Evolutionary conservation across 2,113 vertebrate species (phyloP), one percentile per base, ranked within the genome.

Genomic region (Cyprinodon variegatus): DNA sequence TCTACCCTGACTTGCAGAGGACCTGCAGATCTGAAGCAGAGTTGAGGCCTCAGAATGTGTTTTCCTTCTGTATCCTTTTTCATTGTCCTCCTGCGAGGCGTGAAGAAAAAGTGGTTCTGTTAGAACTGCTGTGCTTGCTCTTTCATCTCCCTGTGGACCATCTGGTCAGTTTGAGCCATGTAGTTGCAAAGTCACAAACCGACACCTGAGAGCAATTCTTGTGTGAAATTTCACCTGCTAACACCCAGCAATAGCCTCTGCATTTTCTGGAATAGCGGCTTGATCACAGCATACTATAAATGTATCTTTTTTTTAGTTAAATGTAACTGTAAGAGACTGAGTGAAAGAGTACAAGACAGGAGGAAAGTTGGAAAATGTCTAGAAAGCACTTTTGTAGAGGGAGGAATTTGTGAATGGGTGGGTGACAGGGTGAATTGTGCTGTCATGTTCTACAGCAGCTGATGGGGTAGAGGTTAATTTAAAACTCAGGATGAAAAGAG

Each of bases 401-500:
- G 50, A 53, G 50, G 17, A 29, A 29, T 29, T 29, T 29, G 50
- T n/a, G 17, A 53, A 53, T n/a, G 17, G 50, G 50, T 3, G 41
- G 79, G 83, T 62, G 67, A 83, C 68, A 37, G 77, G 79, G 79
- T 80, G 84, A 76, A 71, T 61, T 36, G 45, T 84, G 81, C 80
- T 84, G 88, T 86, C 75, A 68, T 87, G 84, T 73, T 82, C 70
- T 20, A 1, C 64, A 69, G 71, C 77, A 65, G 74, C 77, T 78
- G 11, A 4, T 3, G 70, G 65, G 74, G 48, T 68, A 79, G 65
- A 87, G 83, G 79, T 79, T 90, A 87, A 92, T 89, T 87, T 79
- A 70, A 65, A 1, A 4, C 76, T 67, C 60, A n/a, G n/a, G 43
- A 69, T 75, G 17, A 5, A 57, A 61, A 68, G 22, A 78, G 76